Base-by-base conservation (phyloP, 2,113 vertebrate genomes). In the Bubo scandiacus region DNA sequence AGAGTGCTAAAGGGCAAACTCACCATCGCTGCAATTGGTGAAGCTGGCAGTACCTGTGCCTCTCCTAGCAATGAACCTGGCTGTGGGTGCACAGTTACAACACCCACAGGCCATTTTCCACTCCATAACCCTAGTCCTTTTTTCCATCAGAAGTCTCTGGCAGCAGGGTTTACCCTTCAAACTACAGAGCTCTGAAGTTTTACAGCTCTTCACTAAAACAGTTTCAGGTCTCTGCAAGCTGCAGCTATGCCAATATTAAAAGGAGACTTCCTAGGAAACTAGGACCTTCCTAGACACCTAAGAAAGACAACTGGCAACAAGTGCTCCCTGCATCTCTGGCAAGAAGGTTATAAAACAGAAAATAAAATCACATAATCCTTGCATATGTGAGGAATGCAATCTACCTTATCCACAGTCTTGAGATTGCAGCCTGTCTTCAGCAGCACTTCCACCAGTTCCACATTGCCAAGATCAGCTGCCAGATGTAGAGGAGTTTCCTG, bases 401-500 rank as follows among this genome's bases (percentile, higher is more conserved):
- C 87, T 97, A 99, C 99, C 98, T 98, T 98, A 75, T 99, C 98
- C 32, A 45, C 12, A 3, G 98, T 73, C 58, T 97, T 98, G 70
- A 99, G 96, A 95, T 99, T 96, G 23, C 98, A 97, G n/a, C 97
- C 97, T 12, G 98, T 95, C 98, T 98, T 99, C 80, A 99, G 97
- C 75, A 99, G 98, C 74, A 98, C 97, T 84, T 99, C 99, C 81
- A 98, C 98, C 23, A 99, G 82, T 18, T 99, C 99, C 88, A 98
- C 97, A 42, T 98, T 98, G 70, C 98, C 99, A 95, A 98, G 81
- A 88, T 99, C 99, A 88, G 99, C 98, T 70, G 99, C 98, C 68
- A 99, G 67, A 58, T 99, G 99, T 62, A 99, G 95, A 40, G 97
- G 98, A 13, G 98, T 99, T 97, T 99, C 99, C 55, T 97, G 98